Evolutionary conservation across 2,888 invertebrate species (phyloP).

Genomic region (Hymenopus coronatus): DNA sequence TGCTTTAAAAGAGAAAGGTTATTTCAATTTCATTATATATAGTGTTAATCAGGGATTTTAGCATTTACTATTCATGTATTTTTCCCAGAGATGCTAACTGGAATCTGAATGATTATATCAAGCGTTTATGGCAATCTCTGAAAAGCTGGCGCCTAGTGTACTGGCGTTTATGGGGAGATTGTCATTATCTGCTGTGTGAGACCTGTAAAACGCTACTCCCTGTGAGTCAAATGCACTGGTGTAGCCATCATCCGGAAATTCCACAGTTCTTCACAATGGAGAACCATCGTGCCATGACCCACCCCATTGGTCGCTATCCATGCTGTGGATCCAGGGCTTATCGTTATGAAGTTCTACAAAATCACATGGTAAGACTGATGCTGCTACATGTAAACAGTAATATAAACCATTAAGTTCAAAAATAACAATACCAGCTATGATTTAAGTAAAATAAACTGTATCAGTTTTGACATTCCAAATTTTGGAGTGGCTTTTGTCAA

Average conservation of each 20-base stretch:
- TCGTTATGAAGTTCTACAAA: slow-evolving; percentile 69
- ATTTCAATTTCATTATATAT: too few relatives aligned
- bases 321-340: slow-evolving; percentile 87
- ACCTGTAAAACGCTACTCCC: slow-evolving; percentile 76
- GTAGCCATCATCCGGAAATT: slow-evolving; percentile 74
- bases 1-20: too few relatives aligned
- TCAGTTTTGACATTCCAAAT: too few relatives aligned
- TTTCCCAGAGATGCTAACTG: slow-evolving; percentile 66
- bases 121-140: slow-evolving; percentile 70
- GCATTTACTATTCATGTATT: background rate
- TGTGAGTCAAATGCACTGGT: slow-evolving; percentile 59
- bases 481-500: too few relatives aligned
- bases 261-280: slow-evolving; percentile 74
- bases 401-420: too few relatives aligned
- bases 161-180: slow-evolving; percentile 91
- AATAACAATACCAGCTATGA: too few relatives aligned
- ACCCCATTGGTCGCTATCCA: slow-evolving; percentile 57
- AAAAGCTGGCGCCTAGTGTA: slow-evolving; percentile 89
- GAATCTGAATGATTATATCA: slow-evolving; percentile 78
- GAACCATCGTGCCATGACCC: slow-evolving; percentile 55
- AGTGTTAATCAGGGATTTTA: too few relatives aligned
- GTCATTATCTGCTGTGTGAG: slow-evolving; percentile 81
- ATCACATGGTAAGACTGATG: slow-evolving; percentile 53
- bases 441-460: too few relatives aligned
- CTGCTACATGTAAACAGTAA: background rate